A percentile compares a stretch with the other conserved stretches of the same genome.
These are phyloP conservation scores for Baccha elongata DNA, from an alignment of 2,888 invertebrate genomes.

Conservation along the genomic window DNA sequence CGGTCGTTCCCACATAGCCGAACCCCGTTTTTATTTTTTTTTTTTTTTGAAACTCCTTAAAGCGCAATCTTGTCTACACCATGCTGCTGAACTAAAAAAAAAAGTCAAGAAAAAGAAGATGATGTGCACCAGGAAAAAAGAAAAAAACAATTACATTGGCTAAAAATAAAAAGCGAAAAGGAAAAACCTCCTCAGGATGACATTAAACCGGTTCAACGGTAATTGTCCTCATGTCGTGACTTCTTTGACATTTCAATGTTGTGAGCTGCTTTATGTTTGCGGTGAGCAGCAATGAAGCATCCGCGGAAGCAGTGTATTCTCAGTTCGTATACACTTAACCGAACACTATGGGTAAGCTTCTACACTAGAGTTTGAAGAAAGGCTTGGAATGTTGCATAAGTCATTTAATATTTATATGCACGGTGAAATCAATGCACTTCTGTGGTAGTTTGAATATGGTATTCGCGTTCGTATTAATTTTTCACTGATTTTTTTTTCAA, in stretches of 20 bases:
- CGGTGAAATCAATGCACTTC: neutral
- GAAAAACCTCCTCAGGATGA: constrained; percentile 55
- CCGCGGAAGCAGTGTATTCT: constrained; percentile 14
- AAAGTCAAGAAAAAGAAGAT: neutral
- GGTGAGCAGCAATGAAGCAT: constrained; percentile 4
- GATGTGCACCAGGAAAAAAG: constrained; percentile 13
- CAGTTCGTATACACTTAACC: too few species aligned
- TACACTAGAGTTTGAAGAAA: neutral
- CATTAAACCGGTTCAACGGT: constrained; percentile 70
- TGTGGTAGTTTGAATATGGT: too few species aligned
- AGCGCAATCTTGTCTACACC: neutral
- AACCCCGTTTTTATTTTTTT: constrained; percentile 29
- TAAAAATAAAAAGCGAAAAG: constrained; percentile 36
- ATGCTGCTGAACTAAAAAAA: neutral
- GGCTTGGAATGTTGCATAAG: neutral
- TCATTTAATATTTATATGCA: neutral
- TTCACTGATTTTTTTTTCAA: too few species aligned
- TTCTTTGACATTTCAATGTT: constrained; percentile 72
- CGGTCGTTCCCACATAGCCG: constrained; percentile 32
- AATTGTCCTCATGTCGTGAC: constrained; percentile 71
- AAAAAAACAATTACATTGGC: constrained; percentile 18
- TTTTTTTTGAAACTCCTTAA: too few species aligned
- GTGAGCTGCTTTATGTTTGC: constrained; percentile 38
- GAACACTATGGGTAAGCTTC: too few species aligned
- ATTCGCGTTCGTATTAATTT: too few species aligned